Evolutionary conservation across 2,888 invertebrate species (phyloP).

Genomic region (Microplitis manilae): DNA sequence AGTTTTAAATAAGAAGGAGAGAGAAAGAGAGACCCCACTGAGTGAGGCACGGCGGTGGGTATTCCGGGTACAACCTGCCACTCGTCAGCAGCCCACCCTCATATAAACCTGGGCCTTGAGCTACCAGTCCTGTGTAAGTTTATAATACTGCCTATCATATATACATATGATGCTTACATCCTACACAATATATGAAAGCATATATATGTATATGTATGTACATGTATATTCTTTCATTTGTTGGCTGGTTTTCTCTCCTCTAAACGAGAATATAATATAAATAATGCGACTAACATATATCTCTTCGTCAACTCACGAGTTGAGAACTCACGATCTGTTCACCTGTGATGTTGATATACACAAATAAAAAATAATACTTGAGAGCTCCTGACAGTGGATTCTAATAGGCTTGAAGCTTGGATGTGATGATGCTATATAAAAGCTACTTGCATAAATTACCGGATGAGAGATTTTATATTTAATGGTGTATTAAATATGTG

Average conservation of each 20-base stretch:
- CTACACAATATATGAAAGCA: neutral
- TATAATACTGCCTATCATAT: neutral
- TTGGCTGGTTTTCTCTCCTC: neutral
- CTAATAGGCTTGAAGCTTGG: conserved; percentile 58
- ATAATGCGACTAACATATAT: conserved; percentile 19
- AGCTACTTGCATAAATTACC: conserved; percentile 11
- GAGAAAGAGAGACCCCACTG: conserved; percentile 63
- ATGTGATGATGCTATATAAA: conserved; percentile 42
- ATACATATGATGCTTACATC: neutral
- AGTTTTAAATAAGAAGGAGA: neutral
- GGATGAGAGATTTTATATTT: neutral
- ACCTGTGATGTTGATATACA: conserved; percentile 45
- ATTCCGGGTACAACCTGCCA: conserved; percentile 70
- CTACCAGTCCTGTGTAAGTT: conserved; percentile 30
- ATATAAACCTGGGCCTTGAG: conserved; percentile 50
- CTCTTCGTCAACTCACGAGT: conserved; percentile 28
- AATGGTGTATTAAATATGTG: too few relatives aligned
- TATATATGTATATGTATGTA: too few relatives aligned
- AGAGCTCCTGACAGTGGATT: conserved; percentile 58
- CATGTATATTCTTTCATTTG: neutral
- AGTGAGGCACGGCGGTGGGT: conserved; percentile 68
- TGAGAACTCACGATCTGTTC: conserved; percentile 50
- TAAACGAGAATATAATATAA: neutral
- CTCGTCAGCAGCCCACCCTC: conserved; percentile 69
- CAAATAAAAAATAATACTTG: conserved; percentile 47